These are phyloP conservation scores for Scaptomyza graminum DNA, from an alignment of 1,140 invertebrate genomes.

Conservation along the genomic window DNA sequence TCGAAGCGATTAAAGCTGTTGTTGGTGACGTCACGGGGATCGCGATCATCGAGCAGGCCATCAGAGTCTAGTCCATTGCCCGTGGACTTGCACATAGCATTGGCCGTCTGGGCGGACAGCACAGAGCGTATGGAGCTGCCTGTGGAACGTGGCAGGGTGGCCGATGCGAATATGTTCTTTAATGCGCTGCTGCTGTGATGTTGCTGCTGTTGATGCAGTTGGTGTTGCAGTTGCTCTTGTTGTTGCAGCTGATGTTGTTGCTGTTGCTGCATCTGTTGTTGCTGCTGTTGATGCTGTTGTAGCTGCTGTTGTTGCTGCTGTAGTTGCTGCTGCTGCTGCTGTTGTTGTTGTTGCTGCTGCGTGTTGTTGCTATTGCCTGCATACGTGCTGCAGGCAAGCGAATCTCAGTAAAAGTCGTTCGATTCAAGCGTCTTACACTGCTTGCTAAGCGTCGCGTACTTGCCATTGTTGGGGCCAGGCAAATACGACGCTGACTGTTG, in stretches of 20 bases:
- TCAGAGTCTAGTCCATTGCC: slow-evolving; percentile 70
- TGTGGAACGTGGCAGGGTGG: slow-evolving; percentile 76
- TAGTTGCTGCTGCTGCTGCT: slow-evolving; percentile 54
- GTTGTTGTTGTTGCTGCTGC: slow-evolving; percentile 48
- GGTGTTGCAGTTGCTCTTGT: slow-evolving; percentile 47
- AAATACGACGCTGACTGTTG: slow-evolving; percentile 78
- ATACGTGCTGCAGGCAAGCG: slow-evolving; percentile 86
- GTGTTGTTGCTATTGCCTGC: slow-evolving; percentile 84
- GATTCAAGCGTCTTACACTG: slow-evolving; percentile 97
- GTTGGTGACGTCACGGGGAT: slow-evolving; percentile 82
- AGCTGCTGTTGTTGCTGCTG: slow-evolving; percentile 68
- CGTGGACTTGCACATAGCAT: slow-evolving; percentile 74
- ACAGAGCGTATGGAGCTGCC: slow-evolving; percentile 79
- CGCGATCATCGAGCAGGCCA: slow-evolving; percentile 65
- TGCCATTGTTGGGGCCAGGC: slow-evolving; percentile 88
- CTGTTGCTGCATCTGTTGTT: slow-evolving; percentile 45
- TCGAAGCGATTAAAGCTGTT: slow-evolving; percentile 86
- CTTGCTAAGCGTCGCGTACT: slow-evolving; percentile 95
- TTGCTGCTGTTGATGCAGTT: slow-evolving; percentile 52
- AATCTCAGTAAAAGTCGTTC: slow-evolving; percentile 96
- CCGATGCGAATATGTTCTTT: slow-evolving; percentile 83
- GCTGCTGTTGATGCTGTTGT: slow-evolving; percentile 56
- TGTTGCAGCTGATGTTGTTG: slow-evolving; percentile 51
- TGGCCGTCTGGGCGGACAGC: slow-evolving; percentile 71
- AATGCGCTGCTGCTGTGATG: slow-evolving; percentile 51